Evolutionary conservation across 2,113 vertebrate species (phyloP).

Genomic region (Gambusia holbrooki): DNA sequence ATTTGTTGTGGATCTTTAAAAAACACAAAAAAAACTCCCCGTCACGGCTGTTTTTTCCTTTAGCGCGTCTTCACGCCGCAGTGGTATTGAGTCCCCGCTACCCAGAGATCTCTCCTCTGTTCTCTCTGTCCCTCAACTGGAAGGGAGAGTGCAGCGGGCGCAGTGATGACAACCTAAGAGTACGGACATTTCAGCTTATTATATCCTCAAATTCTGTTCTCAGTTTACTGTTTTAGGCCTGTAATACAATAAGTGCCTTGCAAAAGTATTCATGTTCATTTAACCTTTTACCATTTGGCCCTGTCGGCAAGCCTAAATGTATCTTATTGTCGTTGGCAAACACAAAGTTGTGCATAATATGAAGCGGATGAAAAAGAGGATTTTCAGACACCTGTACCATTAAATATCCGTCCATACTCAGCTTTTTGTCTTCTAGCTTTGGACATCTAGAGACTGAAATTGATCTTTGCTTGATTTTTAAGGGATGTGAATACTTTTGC

Average conservation of each 20-base stretch:
- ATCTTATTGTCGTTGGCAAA: too few relatives aligned
- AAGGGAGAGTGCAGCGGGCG: slow-evolving; percentile 91
- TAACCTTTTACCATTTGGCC: neutral
- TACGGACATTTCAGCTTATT: slow-evolving; percentile 57
- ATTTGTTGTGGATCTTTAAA: neutral
- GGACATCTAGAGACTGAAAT: too few relatives aligned
- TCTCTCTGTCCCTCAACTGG: slow-evolving; percentile 95
- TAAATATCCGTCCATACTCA: too few relatives aligned
- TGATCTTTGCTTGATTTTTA: too few relatives aligned
- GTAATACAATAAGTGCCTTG: neutral
- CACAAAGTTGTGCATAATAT: neutral
- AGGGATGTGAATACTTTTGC: too few relatives aligned
- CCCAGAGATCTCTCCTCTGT: slow-evolving; percentile 88
- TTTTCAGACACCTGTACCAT: neutral
- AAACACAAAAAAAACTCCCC: too few relatives aligned
- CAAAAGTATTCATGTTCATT: neutral
- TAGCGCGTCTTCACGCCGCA: slow-evolving; percentile 89
- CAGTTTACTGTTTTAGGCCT: neutral
- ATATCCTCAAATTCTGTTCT: neutral
- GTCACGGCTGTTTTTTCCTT: neutral
- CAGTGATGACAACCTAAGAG: slow-evolving; percentile 93
- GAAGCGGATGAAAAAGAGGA: too few relatives aligned
- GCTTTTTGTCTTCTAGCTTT: neutral
- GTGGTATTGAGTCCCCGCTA: slow-evolving; percentile 93
- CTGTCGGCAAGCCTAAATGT: neutral